Evolutionary conservation across 2,888 invertebrate species (phyloP).

Genomic region (Stomorhina lunata): DNA sequence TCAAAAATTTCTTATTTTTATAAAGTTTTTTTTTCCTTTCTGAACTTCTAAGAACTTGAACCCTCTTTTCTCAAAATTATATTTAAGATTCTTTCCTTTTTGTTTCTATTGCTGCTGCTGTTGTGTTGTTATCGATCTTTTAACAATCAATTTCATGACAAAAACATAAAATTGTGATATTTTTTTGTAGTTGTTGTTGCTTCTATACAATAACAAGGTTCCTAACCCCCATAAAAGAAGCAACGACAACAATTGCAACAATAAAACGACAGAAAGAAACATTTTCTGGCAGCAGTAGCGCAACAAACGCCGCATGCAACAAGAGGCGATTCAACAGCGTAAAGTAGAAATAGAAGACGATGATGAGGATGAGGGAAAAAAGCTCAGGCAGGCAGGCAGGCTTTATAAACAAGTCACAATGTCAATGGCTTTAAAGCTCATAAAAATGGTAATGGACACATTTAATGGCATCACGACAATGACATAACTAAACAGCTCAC

Average conservation of each 20-base stretch:
- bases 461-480: constrained; percentile 68
- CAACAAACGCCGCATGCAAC: constrained; percentile 47
- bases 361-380: constrained; percentile 14
- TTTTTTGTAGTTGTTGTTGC: constrained; percentile 4
- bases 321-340: constrained; percentile 49
- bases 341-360: constrained; percentile 38
- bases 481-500: constrained; percentile 63
- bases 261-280: constrained; percentile 7
- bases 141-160: constrained; percentile 66
- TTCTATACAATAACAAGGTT: constrained; percentile 64
- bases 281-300: constrained; percentile 31
- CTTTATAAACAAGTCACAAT: constrained; percentile 67
- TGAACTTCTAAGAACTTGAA: constrained; percentile 57
- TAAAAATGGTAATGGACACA: constrained; percentile 67
- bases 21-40: background rate
- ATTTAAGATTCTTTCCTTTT: background rate
- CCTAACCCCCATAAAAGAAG: constrained; percentile 63
- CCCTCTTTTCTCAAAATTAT: constrained; percentile 11
- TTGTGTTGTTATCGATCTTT: constrained; percentile 64
- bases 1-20: background rate
- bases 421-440: constrained; percentile 67
- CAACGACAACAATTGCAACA: background rate
- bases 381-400: constrained; percentile 29
- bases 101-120: constrained; percentile 21
- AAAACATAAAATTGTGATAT: constrained; percentile 62